Evolutionary conservation across 2,888 invertebrate genomes (phyloP).

Genomic region (Diarsia rubi): DNA sequence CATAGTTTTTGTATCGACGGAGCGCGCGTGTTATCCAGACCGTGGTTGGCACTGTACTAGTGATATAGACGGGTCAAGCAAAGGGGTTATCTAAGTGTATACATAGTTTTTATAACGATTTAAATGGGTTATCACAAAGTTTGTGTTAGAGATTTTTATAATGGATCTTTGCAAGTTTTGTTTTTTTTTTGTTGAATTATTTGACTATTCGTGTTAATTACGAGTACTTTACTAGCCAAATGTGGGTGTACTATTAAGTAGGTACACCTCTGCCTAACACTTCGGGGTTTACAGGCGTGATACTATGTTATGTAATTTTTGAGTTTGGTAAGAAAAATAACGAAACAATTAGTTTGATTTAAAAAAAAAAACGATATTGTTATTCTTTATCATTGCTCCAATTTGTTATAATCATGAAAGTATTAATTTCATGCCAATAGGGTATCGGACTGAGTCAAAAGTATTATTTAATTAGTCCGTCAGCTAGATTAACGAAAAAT

Average conservation of each 20-base stretch:
- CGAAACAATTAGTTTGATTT: neutral
- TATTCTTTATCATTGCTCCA: neutral
- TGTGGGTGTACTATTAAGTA: neutral
- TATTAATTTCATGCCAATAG: no score
- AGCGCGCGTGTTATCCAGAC: slow-evolving; percentile 34
- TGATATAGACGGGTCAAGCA: slow-evolving; percentile 38
- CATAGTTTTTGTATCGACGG: slow-evolving; percentile 44
- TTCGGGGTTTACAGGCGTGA: neutral
- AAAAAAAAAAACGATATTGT: neutral
- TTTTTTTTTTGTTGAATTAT: neutral
- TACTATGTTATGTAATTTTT: neutral
- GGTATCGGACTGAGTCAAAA: no score
- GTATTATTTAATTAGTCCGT: no score
- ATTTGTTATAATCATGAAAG: neutral
- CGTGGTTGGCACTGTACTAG: slow-evolving; percentile 37
- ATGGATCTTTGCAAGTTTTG: neutral
- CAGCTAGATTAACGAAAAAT: no score
- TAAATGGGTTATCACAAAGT: slow-evolving; percentile 67
- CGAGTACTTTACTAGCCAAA: neutral
- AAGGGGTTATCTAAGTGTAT: slow-evolving; percentile 54
- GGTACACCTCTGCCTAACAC: neutral
- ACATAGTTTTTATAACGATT: slow-evolving; percentile 59
- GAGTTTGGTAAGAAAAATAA: neutral
- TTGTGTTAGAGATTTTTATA: slow-evolving; percentile 51
- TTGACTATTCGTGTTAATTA: neutral